Evolutionary conservation across 2,888 invertebrate genomes (phyloP).

Genomic region (Liposcelis brunnea): DNA sequence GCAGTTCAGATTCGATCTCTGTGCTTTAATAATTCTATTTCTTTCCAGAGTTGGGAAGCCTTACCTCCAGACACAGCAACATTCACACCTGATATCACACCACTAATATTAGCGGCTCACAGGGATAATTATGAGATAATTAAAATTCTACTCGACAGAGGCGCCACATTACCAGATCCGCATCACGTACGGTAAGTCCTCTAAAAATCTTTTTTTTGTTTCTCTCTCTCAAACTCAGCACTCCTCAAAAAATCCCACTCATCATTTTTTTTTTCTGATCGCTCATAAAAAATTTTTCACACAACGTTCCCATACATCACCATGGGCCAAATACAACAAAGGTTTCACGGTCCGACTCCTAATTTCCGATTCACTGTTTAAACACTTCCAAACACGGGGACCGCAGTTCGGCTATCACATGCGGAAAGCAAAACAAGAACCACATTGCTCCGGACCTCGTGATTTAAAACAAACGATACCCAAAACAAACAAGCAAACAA

Average conservation of each 20-base stretch:
- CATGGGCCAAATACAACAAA: neutral
- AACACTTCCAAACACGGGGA: no score
- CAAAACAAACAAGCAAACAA: neutral
- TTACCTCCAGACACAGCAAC: constrained; percentile 80
- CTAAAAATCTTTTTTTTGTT: constrained; percentile 12
- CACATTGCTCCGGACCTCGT: neutral
- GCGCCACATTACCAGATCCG: constrained; percentile 83
- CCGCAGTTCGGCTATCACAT: no score
- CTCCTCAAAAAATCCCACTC: constrained; percentile 18
- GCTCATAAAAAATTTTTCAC: no score
- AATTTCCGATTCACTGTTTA: no score
- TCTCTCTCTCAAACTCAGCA: constrained; percentile 14
- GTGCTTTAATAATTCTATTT: no score
- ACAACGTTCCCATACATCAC: neutral
- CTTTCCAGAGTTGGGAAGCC: constrained; percentile 74
- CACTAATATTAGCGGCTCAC: constrained; percentile 90
- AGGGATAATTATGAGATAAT: constrained; percentile 98
- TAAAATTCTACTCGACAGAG: constrained; percentile 89
- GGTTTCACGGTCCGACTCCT: neutral
- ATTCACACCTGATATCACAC: constrained; percentile 95
- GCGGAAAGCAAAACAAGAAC: no score
- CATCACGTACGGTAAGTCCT: constrained; percentile 65
- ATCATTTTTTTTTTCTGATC: constrained; percentile 11
- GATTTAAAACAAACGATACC: neutral
- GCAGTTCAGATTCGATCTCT: no score